Evolutionary conservation across 2,888 invertebrate species (phyloP).

Genomic region (Chirona hameri): DNA sequence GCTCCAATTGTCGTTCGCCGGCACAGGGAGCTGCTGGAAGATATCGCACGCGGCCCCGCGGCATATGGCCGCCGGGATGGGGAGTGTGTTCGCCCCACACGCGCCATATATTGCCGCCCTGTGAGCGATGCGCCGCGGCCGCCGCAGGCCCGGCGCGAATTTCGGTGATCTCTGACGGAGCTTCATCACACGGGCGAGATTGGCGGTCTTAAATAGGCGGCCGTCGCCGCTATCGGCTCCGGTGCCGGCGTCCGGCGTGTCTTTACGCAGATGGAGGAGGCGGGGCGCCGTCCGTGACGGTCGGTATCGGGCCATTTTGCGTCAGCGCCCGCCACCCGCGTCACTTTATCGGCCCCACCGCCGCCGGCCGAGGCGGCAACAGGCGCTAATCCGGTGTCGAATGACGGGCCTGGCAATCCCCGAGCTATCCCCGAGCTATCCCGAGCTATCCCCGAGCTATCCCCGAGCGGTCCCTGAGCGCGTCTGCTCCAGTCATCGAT

Average conservation of each 20-base stretch:
- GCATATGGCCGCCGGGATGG: not conserved
- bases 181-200: not conserved
- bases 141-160: no score
- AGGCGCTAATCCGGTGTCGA: not conserved
- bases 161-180: not conserved
- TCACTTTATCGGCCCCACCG: not conserved
- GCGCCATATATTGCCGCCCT: not conserved
- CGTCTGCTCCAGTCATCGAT: no score
- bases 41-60: not conserved
- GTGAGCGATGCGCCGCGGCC: not conserved
- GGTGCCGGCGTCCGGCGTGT: not conserved
- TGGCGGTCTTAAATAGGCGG: not conserved
- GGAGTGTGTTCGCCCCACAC: not conserved
- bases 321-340: not conserved
- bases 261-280: constrained; percentile 24
- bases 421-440: no score
- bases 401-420: not conserved
- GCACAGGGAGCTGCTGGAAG: not conserved
- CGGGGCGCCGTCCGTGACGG: not conserved
- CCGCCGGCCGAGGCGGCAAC: not conserved
- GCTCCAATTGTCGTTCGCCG: not conserved
- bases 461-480: no score
- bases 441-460: no score
- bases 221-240: not conserved
- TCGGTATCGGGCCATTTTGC: not conserved